Conservation (phyloP, 2,797 vertebrate species). For the Typhlichthys eigenmanni region DNA sequence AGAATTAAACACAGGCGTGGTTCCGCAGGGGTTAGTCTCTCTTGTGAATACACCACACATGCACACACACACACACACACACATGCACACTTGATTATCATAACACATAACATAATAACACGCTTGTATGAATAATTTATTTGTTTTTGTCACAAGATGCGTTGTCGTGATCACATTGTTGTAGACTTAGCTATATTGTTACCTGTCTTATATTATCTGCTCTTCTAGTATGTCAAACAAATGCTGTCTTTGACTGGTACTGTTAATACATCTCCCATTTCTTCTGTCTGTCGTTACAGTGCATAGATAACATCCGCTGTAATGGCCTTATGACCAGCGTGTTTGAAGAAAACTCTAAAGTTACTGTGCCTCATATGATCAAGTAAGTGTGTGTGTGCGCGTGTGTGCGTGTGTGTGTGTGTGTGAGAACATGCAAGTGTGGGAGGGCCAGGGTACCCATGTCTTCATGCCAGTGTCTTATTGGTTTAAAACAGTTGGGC, state of each 20-base stretch:
- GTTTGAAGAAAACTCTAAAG: slow-evolving; percentile 99
- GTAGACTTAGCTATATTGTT: too few species aligned
- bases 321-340: slow-evolving; percentile 98
- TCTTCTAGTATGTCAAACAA: background rate
- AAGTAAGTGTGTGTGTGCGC: slow-evolving; percentile 84
- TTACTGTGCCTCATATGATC: slow-evolving; percentile 97
- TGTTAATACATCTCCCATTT: background rate
- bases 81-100: slow-evolving; percentile 17
- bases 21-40: slow-evolving; percentile 39
- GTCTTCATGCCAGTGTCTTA: slow-evolving; percentile 34
- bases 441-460: slow-evolving; percentile 17
- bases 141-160: background rate
- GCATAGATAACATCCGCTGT: slow-evolving; percentile 97
- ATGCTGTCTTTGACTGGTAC: background rate
- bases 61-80: slow-evolving; percentile 39
- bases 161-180: background rate
- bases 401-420: slow-evolving; percentile 35
- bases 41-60: slow-evolving; percentile 8
- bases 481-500: slow-evolving; percentile 13
- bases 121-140: background rate
- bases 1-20: slow-evolving; percentile 65
- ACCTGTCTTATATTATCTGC: too few species aligned
- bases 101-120: background rate
- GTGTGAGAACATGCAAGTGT: slow-evolving; percentile 6
- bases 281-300: slow-evolving; percentile 72